These are phyloP conservation scores for Drosophila kepulauana DNA, from an alignment of 1,140 invertebrate species.

Conservation along the genomic window DNA sequence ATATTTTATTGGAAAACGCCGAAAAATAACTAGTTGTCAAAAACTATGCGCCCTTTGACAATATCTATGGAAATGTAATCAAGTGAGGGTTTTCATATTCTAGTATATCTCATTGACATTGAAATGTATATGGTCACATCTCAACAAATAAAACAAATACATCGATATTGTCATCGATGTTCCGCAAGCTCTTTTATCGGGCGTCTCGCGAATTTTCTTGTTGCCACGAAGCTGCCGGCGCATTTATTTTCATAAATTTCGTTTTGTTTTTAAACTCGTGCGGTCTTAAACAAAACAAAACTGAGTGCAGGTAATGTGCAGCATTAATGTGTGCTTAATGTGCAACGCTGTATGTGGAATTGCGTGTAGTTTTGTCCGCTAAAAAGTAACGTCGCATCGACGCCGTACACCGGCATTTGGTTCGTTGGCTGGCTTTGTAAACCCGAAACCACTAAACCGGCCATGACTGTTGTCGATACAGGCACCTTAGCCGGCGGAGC, in stretches of 20 bases:
- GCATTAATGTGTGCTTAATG: slow-evolving; percentile 17
- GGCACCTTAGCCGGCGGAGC: slow-evolving; percentile 24
- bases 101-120: no score
- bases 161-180: no score
- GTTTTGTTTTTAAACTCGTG: slow-evolving; percentile 29
- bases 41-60: no score
- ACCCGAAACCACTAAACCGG: slow-evolving; percentile 19
- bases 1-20: no score
- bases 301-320: slow-evolving; percentile 39
- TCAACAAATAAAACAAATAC: no score
- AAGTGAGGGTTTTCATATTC: no score
- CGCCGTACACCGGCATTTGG: slow-evolving; percentile 43
- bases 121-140: no score
- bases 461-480: slow-evolving; percentile 70
- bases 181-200: background rate
- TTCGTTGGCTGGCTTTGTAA: background rate
- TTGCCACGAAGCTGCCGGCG: slow-evolving; percentile 49
- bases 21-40: no score
- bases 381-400: slow-evolving; percentile 23
- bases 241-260: slow-evolving; percentile 44
- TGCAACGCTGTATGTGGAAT: slow-evolving; percentile 24
- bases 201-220: slow-evolving; percentile 44
- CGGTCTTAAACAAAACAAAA: slow-evolving; percentile 2
- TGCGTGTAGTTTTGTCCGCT: slow-evolving; percentile 28
- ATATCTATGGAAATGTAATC: no score